Conservation (phyloP, 2,888 invertebrate genomes). For the Spisula subtruncata region DNA sequence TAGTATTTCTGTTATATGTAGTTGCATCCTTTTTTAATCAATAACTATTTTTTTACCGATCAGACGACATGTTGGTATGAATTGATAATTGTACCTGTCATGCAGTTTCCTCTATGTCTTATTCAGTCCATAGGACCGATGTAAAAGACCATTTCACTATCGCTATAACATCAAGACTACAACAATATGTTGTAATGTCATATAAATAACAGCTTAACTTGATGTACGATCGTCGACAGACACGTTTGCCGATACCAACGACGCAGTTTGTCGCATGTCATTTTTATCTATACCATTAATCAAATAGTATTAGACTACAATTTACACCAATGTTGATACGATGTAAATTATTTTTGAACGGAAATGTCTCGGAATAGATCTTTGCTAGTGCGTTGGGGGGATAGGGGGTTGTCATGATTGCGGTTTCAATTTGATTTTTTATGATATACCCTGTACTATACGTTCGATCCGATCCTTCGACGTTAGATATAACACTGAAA, state of each 20-base stretch:
- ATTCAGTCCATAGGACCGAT: not conserved
- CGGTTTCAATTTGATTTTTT: too few relatives aligned
- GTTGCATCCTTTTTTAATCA: not conserved
- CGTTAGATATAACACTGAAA: too few relatives aligned
- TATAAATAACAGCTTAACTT: not conserved
- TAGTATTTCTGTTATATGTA: not conserved
- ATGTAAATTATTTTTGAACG: too few relatives aligned
- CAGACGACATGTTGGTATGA: not conserved
- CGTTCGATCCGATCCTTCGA: too few relatives aligned
- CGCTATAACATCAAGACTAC: not conserved
- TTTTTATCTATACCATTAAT: too few relatives aligned
- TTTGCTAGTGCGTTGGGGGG: too few relatives aligned
- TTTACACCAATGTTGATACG: too few relatives aligned
- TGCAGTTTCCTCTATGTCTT: not conserved
- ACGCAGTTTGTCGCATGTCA: not conserved
- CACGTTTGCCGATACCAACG: not conserved
- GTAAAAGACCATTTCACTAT: not conserved
- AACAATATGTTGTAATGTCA: not conserved
- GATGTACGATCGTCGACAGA: not conserved
- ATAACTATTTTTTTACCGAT: not conserved
- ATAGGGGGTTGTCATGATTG: too few relatives aligned
- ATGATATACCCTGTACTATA: too few relatives aligned
- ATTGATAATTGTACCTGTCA: not conserved
- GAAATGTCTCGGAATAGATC: too few relatives aligned
- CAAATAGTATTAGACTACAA: too few relatives aligned